Base-by-base conservation (phyloP, 2,888 invertebrate species). In the Andricus quercusramuli region DNA sequence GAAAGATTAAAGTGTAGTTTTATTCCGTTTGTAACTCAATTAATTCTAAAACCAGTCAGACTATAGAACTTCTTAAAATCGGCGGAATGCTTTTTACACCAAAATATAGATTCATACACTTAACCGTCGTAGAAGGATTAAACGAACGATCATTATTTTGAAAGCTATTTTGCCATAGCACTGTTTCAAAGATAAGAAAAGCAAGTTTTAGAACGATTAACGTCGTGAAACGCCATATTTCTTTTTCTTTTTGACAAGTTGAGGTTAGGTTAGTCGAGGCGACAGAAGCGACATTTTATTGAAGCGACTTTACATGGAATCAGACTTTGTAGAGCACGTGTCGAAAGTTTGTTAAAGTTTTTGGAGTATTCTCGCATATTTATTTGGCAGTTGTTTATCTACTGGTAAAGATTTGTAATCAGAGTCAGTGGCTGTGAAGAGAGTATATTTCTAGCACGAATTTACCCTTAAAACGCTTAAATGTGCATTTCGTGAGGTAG, bases 181-280 rank as follows among this genome's bases (percentile, higher is more conserved):
- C 15, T 70, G 25, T 70, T 29, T 51, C 37, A 22, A 51, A 51
- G 29, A 17, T 51, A 47, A 56, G n/a, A 70, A 32, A 29, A 51
- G 8, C 29, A 29, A 70, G 1, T 70, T 70, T 51, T 70, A 70
- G 25, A 70, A 70, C 20, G 68, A 70, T 8, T 29, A 51, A 70
- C 51, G 70, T 70, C 25, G 44, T 51, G 9, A 47, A 51, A 70
- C 47, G 70, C 70, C 70, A 51, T 67, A 44, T 67, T 44, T 44
- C 25, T n/a, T 66, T 37, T 17, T 8, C 64, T 41, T 66, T 56
- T 56, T 56, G 56, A 56, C 9, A 56, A n/a, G 56, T 56, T 15
- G 56, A n/a, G 56, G 41, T 44, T 41, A 68, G 68, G 70, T 70
- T 70, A 29, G 70, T 22, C 25, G 25, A 41, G 44, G 70, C 51